Conservation (phyloP, 2,797 vertebrate species). For the Thaleichthys pacificus region DNA sequence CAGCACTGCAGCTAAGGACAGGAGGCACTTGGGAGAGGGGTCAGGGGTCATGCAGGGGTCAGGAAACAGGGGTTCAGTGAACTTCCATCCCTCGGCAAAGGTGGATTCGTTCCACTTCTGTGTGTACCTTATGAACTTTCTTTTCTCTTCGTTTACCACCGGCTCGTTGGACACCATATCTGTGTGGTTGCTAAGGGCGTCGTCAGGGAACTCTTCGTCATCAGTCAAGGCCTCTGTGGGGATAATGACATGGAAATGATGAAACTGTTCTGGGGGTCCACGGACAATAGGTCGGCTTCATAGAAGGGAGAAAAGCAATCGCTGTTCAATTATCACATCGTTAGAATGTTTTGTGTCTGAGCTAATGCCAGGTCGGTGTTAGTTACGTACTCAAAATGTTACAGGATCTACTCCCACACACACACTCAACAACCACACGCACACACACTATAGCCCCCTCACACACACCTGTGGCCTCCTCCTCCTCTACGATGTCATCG, state of each 20-base stretch:
- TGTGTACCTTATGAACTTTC: constrained; percentile 87
- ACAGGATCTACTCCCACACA: too few species aligned
- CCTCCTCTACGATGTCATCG: constrained; percentile 81
- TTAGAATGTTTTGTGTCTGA: too few species aligned
- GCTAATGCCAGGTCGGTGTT: too few species aligned
- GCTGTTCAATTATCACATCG: too few species aligned
- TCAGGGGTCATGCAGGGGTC: not conserved
- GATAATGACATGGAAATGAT: not conserved
- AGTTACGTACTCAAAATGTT: too few species aligned
- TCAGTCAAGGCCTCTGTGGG: constrained; percentile 68
- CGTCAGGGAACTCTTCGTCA: constrained; percentile 83
- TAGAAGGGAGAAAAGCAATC: not conserved
- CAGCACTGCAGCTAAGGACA: too few species aligned
- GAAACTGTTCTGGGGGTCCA: not conserved
- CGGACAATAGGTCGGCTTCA: too few species aligned
- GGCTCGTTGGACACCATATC: constrained; percentile 88
- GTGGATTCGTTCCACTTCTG: too few species aligned
- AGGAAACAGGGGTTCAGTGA: too few species aligned
- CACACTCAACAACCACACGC: too few species aligned
- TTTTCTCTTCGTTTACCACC: constrained; percentile 81
- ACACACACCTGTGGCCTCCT: constrained; percentile 70
- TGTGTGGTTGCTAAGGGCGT: constrained; percentile 87
- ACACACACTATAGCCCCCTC: constrained; percentile 13
- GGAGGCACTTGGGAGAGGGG: too few species aligned
- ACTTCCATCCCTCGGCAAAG: too few species aligned